Base-by-base conservation (phyloP, 2,888 invertebrate species). In the Drosophila recens region DNA sequence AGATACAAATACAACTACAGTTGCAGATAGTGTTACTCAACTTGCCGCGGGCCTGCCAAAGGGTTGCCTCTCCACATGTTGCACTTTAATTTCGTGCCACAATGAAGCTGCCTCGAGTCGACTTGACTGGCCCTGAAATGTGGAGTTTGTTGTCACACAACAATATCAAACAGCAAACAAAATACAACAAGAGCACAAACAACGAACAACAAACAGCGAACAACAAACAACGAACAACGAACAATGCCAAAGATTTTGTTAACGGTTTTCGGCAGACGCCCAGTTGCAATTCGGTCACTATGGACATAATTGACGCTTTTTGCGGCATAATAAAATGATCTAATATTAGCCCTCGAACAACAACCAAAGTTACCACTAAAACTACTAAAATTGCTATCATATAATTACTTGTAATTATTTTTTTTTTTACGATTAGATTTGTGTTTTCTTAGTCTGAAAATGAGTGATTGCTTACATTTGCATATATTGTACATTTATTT, bases 61-160 rank as follows among this genome's bases (percentile, higher is more conserved):
- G 67, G 62, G 67, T 62, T 56, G 49, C 49, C 43, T 8, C 51
- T 36, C 20, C 34, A 64, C 56, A 54, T 61, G 57, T 48, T 73
- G 76, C 76, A 77, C 69, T 77, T 77, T 67, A 73, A 70, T 64
- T 69, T 64, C 69, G 48, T 72, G 77, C 49, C 66, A 59, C 72
- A 73, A 66, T 57, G 27, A 49, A 57, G 49, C 63, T 49, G 56
- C 51, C 49, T 48, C 23, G 23, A 5, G n/a, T 23, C 23, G 20
- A 45, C 45, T 43, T 52, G 70, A 51, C 63, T 83, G 86, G 80
- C 86, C 82, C 78, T 82, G 82, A 82, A 85, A 80, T 56, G 65
- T 56, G 62, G 42, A 65, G 61, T 63, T 76, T 68, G 72, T 65
- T 76, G 67, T 67, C 72, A 67, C 69, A 67, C 62, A 64, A 33